phyloP scores from a whole-genome alignment of 2,113 vertebrate species.

The Periophthalmus modestus region DNA sequence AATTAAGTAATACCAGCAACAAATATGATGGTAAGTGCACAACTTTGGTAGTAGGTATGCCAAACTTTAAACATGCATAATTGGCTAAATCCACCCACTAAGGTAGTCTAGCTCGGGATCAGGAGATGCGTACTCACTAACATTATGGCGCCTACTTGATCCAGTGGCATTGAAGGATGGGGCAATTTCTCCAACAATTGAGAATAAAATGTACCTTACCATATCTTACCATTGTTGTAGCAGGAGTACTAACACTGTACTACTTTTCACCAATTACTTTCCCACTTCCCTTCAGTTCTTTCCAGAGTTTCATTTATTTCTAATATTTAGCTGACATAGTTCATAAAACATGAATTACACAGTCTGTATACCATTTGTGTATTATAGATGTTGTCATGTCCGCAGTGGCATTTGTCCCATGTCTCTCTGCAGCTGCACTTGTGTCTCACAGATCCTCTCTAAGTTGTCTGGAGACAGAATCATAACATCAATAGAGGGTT shows the following conservation, averaged over 20 bases:
- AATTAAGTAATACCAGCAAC: no score
- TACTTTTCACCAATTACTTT: not conserved
- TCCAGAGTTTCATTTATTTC: not conserved
- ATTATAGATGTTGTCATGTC: constrained; percentile 22
- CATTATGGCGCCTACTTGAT: no score
- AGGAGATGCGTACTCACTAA: no score
- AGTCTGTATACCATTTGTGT: not conserved
- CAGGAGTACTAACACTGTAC: not conserved
- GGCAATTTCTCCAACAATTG: not conserved
- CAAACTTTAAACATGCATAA: no score
- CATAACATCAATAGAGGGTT: constrained; percentile 56
- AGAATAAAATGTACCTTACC: not conserved
- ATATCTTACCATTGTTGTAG: not conserved
- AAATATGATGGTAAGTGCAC: no score
- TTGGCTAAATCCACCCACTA: no score
- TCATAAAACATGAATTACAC: not conserved
- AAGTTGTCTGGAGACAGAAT: constrained; percentile 65
- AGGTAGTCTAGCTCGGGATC: no score
- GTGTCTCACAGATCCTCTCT: constrained; percentile 41
- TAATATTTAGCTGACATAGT: not conserved
- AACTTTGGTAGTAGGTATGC: no score
- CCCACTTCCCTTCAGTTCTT: not conserved
- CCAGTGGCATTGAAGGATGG: not conserved
- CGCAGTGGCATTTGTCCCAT: constrained; percentile 56
- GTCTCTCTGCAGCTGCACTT: constrained; percentile 53